Evolutionary conservation across 2,888 invertebrate species (phyloP).

Genomic region (Digitonthophagus gazella): DNA sequence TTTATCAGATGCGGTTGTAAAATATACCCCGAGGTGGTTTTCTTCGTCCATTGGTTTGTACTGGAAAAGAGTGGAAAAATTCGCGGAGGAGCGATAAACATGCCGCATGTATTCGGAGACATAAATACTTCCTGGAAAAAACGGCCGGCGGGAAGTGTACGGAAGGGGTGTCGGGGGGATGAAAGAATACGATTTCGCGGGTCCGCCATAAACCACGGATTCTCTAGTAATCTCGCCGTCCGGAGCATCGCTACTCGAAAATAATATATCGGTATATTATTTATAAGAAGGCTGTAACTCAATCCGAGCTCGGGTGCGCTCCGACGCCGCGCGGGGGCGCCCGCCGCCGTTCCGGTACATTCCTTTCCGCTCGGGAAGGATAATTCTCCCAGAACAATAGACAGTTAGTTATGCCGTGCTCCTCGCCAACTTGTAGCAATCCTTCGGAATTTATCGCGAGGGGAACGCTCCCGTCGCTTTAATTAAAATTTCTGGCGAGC

Average conservation of each 20-base stretch:
- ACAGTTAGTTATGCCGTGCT: constrained; percentile 34
- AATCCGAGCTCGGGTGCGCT: constrained; percentile 44
- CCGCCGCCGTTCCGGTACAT: constrained; percentile 40
- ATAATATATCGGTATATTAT: constrained; percentile 50
- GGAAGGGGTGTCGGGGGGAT: background rate
- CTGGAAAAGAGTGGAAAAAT: background rate
- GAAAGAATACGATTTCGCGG: background rate
- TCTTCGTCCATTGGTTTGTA: background rate
- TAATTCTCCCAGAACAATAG: constrained; percentile 34
- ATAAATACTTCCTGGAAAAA: constrained; percentile 7
- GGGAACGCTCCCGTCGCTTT: constrained; percentile 19
- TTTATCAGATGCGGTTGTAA: constrained; percentile 11
- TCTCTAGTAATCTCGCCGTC: constrained; percentile 34
- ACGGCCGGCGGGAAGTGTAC: background rate
- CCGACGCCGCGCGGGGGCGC: constrained; percentile 1
- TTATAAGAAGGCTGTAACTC: constrained; percentile 50
- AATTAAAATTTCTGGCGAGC: constrained; percentile 24
- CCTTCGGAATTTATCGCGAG: constrained; percentile 31
- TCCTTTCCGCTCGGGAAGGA: constrained; percentile 25
- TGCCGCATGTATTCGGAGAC: constrained; percentile 5
- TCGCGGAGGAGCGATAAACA: constrained; percentile 6
- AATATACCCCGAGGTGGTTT: constrained; percentile 8
- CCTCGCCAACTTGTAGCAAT: constrained; percentile 30
- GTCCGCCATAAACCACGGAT: constrained; percentile 20
- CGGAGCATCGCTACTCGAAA: constrained; percentile 45